Evolutionary conservation across 2,113 vertebrate genomes (phyloP).

Genomic region (Coryphaenoides rupestris): DNA sequence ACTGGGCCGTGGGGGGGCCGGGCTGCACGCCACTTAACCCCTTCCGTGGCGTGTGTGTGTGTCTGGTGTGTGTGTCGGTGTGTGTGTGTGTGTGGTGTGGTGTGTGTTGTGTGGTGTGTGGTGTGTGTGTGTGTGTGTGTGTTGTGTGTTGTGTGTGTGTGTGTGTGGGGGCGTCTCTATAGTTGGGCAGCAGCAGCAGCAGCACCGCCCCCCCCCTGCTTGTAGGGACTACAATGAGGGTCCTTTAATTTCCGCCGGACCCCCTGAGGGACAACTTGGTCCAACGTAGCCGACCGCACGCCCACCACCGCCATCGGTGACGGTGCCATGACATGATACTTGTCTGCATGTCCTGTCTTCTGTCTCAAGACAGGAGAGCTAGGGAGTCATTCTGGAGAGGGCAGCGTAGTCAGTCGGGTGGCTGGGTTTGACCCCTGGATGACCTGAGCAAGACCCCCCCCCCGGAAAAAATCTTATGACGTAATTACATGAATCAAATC

Average conservation of each 20-base stretch:
- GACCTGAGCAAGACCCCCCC: too few relatives aligned
- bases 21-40: background rate
- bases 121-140: constrained; percentile 8
- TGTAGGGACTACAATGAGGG: constrained; percentile 34
- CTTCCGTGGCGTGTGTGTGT: background rate
- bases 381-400: too few relatives aligned
- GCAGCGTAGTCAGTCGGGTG: too few relatives aligned
- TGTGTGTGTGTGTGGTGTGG: constrained; percentile 21
- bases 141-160: background rate
- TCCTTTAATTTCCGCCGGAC: constrained; percentile 39
- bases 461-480: too few relatives aligned
- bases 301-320: too few relatives aligned
- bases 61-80: background rate
- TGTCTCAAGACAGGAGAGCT: too few relatives aligned
- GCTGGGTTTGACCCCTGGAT: too few relatives aligned
- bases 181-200: constrained; percentile 44
- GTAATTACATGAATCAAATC: too few relatives aligned
- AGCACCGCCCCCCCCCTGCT: constrained; percentile 26
- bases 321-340: too few relatives aligned
- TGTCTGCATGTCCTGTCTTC: too few relatives aligned
- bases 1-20: background rate
- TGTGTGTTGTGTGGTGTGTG: background rate
- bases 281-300: background rate
- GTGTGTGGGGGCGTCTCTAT: constrained; percentile 15
- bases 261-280: constrained; percentile 31